phyloP scores from a whole-genome alignment of 1,140 invertebrate genomes.

The Chrysomallon squamiferum region DNA sequence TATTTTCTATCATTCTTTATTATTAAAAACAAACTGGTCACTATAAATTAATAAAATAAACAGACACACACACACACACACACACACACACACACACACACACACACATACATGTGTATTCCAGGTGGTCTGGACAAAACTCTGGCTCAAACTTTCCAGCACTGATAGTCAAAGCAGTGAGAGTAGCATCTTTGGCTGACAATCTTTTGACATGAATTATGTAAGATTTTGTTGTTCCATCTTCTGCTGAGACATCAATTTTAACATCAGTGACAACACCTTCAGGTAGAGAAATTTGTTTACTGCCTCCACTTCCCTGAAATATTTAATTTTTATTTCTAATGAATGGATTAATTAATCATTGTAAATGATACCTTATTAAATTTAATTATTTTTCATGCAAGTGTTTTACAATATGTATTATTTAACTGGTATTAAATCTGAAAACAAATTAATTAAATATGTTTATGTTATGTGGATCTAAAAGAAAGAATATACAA shows the following conservation, averaged over 20 bases:
- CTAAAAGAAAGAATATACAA: no score
- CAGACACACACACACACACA: no score
- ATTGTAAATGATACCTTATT: no score
- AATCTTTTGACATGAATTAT: slow-evolving; percentile 55
- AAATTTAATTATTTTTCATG: no score
- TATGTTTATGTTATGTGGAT: no score
- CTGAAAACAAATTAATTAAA: background rate
- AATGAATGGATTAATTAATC: no score
- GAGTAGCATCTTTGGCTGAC: slow-evolving; percentile 57
- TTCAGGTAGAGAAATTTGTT: slow-evolving; percentile 52
- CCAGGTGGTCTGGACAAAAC: slow-evolving; percentile 39
- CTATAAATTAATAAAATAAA: background rate
- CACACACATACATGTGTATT: slow-evolving; percentile 51
- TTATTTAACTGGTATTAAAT: background rate
- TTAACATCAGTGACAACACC: slow-evolving; percentile 56
- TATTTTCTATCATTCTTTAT: no score
- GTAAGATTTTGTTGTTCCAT: slow-evolving; percentile 58
- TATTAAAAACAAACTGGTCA: background rate
- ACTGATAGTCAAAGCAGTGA: slow-evolving; percentile 42
- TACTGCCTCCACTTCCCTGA: slow-evolving; percentile 55
- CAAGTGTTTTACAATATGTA: no score
- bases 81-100: no score
- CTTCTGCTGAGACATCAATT: slow-evolving; percentile 61
- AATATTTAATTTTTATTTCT: slow-evolving; percentile 11
- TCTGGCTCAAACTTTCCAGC: slow-evolving; percentile 46